Conservation (phyloP, 1,140 invertebrate species). For the Phymorhynchus buccinoides region DNA sequence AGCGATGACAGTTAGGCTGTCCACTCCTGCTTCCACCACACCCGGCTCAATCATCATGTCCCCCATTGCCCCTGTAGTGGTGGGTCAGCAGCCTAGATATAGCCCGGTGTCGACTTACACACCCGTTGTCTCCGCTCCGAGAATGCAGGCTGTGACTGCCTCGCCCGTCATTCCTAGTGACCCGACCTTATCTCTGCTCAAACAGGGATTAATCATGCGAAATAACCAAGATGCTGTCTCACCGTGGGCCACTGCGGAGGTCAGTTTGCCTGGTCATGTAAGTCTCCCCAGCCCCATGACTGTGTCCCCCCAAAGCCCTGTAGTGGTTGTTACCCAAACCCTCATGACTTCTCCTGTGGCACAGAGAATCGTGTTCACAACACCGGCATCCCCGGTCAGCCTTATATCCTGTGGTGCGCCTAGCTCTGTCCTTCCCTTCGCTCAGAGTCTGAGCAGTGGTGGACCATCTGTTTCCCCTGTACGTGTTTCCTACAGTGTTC, state of each 20-base stretch:
- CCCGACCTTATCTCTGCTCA: not conserved
- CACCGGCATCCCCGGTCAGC: not conserved
- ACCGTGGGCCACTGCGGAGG: not conserved
- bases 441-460: not conserved
- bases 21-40: not conserved
- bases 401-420: not conserved
- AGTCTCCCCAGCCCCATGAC: not conserved
- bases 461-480: not conserved
- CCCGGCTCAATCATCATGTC: no score
- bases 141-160: not conserved
- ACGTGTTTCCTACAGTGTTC: not conserved
- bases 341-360: not conserved
- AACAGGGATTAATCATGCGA: not conserved
- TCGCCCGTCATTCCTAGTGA: not conserved
- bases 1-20: not conserved
- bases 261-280: not conserved
- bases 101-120: not conserved
- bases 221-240: not conserved
- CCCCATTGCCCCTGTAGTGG: not conserved
- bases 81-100: not conserved
- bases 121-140: not conserved
- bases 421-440: not conserved
- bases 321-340: not conserved
- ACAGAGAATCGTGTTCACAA: not conserved
- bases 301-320: not conserved